Conservation (phyloP, 2,888 invertebrate genomes). For the Rhyacophila evoluta region DNA sequence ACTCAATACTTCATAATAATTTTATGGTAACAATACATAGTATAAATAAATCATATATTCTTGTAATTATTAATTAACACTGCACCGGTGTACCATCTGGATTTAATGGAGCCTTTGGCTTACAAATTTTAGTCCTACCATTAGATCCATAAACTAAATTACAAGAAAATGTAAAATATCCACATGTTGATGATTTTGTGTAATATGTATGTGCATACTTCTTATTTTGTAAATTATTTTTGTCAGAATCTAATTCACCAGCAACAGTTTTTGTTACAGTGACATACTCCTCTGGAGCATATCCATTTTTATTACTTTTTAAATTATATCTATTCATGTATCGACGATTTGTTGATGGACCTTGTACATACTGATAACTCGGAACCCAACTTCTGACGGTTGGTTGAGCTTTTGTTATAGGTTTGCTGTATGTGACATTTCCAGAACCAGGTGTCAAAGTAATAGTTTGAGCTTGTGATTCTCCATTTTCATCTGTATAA, state of each 20-base stretch:
- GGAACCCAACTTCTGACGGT: slow-evolving; percentile 43
- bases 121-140: slow-evolving; percentile 84
- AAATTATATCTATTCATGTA: slow-evolving; percentile 47
- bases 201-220: slow-evolving; percentile 84
- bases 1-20: not conserved
- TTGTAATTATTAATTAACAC: slow-evolving; percentile 61
- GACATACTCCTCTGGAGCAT: slow-evolving; percentile 77
- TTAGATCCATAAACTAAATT: slow-evolving; percentile 82
- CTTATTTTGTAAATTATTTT: slow-evolving; percentile 75
- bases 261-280: slow-evolving; percentile 86
- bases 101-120: slow-evolving; percentile 82
- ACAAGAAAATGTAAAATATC: slow-evolving; percentile 88
- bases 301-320: slow-evolving; percentile 60
- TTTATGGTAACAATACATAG: not conserved
- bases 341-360: not conserved
- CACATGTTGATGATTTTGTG: slow-evolving; percentile 88
- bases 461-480: slow-evolving; percentile 78
- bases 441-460: slow-evolving; percentile 68
- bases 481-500: slow-evolving; percentile 70
- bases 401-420: slow-evolving; percentile 37
- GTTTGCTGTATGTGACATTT: slow-evolving; percentile 58
- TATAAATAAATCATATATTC: slow-evolving; percentile 20
- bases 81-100: slow-evolving; percentile 79
- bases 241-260: slow-evolving; percentile 75
- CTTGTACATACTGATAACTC: slow-evolving; percentile 28